Percentiles rank a stretch among this genome's conserved stretches.
phyloP scores from a whole-genome alignment of 2,888 invertebrate genomes.

The Eristalis pertinax region DNA sequence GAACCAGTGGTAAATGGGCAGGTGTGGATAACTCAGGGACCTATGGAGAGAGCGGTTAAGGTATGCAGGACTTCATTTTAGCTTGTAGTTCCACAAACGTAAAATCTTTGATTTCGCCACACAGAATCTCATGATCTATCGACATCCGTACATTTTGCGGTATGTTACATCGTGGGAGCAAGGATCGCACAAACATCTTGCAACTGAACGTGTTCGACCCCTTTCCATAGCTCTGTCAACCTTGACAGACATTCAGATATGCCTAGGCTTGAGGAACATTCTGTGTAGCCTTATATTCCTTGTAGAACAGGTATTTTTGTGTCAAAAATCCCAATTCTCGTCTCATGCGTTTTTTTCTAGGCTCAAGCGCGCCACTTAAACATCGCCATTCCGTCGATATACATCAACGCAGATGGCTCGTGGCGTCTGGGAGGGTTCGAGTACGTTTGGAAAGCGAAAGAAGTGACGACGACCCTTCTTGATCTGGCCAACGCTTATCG shows the following conservation, averaged over 20 bases:
- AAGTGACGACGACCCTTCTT: constrained; percentile 86
- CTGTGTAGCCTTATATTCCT: constrained; percentile 91
- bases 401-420: constrained; percentile 90
- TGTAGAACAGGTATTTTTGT: constrained; percentile 86
- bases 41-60: constrained; percentile 89
- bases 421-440: constrained; percentile 95
- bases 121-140: constrained; percentile 91
- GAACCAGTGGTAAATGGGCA: constrained; percentile 86
- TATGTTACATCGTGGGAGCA: constrained; percentile 92
- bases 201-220: constrained; percentile 91
- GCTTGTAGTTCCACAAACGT: constrained; percentile 25
- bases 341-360: constrained; percentile 79
- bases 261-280: constrained; percentile 91
- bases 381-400: constrained; percentile 89
- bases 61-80: constrained; percentile 79
- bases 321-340: constrained; percentile 1
- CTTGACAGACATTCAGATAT: constrained; percentile 90
- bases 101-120: constrained; percentile 74
- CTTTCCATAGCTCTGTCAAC: constrained; percentile 85
- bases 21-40: constrained; percentile 85
- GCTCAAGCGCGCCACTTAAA: constrained; percentile 92
- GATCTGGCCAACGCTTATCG: constrained; percentile 87
- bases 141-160: constrained; percentile 93
- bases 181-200: constrained; percentile 88
- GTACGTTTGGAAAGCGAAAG: constrained; percentile 87